Evolutionary conservation across 2,797 vertebrate species (phyloP).

Genomic region (Rhinophrynus dorsalis): DNA sequence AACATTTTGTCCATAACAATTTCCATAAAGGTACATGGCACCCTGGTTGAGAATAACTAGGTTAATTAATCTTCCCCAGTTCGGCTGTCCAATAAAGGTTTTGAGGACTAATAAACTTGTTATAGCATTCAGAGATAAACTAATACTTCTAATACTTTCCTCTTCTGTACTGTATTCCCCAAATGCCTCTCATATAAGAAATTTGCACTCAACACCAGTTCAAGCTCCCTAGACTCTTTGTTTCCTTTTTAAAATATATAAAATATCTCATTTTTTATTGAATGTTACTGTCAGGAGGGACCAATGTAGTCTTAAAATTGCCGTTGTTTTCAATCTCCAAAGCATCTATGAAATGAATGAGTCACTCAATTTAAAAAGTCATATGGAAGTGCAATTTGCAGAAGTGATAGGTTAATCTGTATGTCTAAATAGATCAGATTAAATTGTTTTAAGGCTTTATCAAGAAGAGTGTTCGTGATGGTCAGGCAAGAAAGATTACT

Average conservation of each 20-base stretch:
- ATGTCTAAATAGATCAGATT: constrained; percentile 43
- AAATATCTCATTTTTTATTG: constrained; percentile 34
- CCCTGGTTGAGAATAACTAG: too few species aligned
- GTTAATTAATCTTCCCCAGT: too few species aligned
- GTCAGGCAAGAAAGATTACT: constrained; percentile 6
- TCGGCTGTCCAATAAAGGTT: too few species aligned
- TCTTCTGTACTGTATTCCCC: neutral
- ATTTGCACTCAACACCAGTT: constrained; percentile 14
- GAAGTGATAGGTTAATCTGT: constrained; percentile 44
- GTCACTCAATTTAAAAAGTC: constrained; percentile 22
- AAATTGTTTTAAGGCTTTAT: constrained; percentile 37
- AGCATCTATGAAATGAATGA: constrained; percentile 40
- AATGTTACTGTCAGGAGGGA: constrained; percentile 17
- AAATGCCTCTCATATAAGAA: neutral
- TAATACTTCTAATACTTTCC: neutral
- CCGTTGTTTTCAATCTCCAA: constrained; percentile 24
- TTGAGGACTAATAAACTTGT: too few species aligned
- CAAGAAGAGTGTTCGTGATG: constrained; percentile 36
- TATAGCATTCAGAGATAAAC: too few species aligned
- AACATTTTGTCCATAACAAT: too few species aligned
- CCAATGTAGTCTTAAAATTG: constrained; percentile 16
- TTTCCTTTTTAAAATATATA: constrained; percentile 35
- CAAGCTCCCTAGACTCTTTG: constrained; percentile 5
- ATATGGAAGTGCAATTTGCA: constrained; percentile 38
- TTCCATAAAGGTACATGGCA: too few species aligned